A percentile compares a stretch with the other conserved stretches of the same genome.
These are phyloP conservation scores for Phortica variegata DNA, from an alignment of 1,140 invertebrate species.

Conservation along the genomic window DNA sequence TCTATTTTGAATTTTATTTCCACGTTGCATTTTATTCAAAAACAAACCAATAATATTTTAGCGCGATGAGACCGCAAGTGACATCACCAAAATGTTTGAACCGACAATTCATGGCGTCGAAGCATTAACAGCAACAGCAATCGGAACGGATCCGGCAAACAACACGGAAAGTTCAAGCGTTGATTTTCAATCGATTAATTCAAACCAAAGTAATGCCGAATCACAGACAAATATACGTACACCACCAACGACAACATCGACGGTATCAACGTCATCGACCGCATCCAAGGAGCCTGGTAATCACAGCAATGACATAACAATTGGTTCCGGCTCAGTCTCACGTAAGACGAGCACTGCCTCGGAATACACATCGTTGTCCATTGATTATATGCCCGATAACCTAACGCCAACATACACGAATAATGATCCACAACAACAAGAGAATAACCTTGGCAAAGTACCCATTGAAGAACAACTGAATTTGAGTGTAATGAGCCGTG, in stretches of 20 bases:
- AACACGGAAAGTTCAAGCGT: constrained; percentile 11
- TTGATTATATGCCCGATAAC: constrained; percentile 61
- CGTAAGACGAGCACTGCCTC: constrained; percentile 61
- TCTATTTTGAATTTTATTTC: no score
- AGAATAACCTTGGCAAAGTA: no score
- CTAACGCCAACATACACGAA: constrained; percentile 40
- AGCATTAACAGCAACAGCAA: constrained; percentile 14
- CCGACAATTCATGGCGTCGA: constrained; percentile 38
- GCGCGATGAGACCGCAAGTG: constrained; percentile 58
- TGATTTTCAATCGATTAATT: constrained; percentile 22
- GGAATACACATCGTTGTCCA: constrained; percentile 53
- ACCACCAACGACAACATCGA: constrained; percentile 43
- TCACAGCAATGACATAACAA: constrained; percentile 57
- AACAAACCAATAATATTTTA: constrained; percentile 36
- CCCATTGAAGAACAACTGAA: no score
- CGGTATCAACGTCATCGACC: constrained; percentile 44
- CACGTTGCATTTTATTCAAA: no score
- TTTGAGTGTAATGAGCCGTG: constrained; percentile 31
- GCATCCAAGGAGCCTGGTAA: constrained; percentile 38
- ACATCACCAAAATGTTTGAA: constrained; percentile 55
- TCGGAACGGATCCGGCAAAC: constrained; percentile 9
- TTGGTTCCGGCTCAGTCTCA: constrained; percentile 59
- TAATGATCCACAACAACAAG: constrained; percentile 24
- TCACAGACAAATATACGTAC: constrained; percentile 22
- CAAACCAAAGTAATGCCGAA: constrained; percentile 20